Evolutionary conservation across 2,113 vertebrate genomes (phyloP), one percentile per base, ranked within the genome.

Genomic region (Melanotaenia duboulayi): DNA sequence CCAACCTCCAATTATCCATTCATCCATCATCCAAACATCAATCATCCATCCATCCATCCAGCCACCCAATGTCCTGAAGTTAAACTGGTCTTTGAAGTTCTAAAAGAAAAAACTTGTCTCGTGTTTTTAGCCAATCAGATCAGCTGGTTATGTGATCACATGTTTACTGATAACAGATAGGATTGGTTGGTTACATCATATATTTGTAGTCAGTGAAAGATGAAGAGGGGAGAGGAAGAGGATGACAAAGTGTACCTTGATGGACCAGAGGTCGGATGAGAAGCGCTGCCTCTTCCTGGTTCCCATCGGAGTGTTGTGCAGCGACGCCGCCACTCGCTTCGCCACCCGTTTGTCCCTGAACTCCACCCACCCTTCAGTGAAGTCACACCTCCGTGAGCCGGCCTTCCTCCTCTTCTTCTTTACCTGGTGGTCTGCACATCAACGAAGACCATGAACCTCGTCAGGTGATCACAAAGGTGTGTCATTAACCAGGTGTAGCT

Each of bases 341-440:
- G 96, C 96, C 19, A 96, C 75, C 0, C 94, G 92, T 66, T 97
- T 97, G 83, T 97, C 95, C 13, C 93, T 87, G 78, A 97, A 97
- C 89, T 97, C 96, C 70, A 96, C 95, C 96, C 96, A 97, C 4
- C 96, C 96, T 74, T 97, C 96, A 0, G 93, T 95, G 76, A 95
- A 97, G 59, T 92, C 92, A 54, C 94, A 93, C 44, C 92, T 90
- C 35, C 91, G 91, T 22, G 72, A 80, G 2, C 94, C 93, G 0
- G 94, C 87, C 28, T 87, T 92, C 84, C 88, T 96, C 89, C 96
- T 97, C 67, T 82, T 95, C 46, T 78, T 91, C 75, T 80, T 90
- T 32, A 94, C 67, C 16, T 80, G 70, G 3, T 3, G 52, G 28
- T 92, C 93, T 94, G 44, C 13, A n/a, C 28, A 28, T 28, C 4